A percentile compares a stretch with the other conserved stretches of the same genome.
These are phyloP conservation scores for Microtus richardsoni DNA, from an alignment of 2,113 vertebrate genomes.

Conservation along the genomic window DNA sequence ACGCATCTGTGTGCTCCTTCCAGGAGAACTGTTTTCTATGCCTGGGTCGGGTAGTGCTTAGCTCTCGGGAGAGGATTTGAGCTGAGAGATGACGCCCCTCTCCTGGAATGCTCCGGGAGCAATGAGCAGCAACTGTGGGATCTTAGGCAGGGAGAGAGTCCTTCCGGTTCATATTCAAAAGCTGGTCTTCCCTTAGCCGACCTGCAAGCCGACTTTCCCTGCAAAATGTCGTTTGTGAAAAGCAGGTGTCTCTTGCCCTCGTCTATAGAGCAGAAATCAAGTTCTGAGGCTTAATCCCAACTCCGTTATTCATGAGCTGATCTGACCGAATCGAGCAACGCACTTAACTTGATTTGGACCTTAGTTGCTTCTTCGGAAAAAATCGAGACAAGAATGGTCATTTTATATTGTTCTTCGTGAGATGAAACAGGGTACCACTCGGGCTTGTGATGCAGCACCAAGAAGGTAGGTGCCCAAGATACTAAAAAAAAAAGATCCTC, in stretches of 20 bases:
- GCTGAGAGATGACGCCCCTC: not conserved
- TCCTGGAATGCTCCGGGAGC: not conserved
- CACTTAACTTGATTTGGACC: not conserved
- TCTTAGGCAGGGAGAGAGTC: too few species aligned
- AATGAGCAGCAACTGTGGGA: not conserved
- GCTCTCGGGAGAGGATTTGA: not conserved
- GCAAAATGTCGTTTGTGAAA: not conserved
- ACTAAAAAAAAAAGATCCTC: not conserved
- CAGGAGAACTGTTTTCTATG: not conserved
- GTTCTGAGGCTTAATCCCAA: not conserved
- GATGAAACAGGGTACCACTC: not conserved
- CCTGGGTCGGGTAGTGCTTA: accelerated
- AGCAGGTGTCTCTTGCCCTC: not conserved
- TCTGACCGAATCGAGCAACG: not conserved
- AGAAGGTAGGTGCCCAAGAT: not conserved
- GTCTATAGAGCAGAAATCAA: not conserved
- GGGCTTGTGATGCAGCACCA: not conserved
- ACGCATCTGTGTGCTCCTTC: not conserved
- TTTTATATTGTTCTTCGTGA: not conserved
- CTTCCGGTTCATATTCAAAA: not conserved
- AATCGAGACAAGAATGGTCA: not conserved
- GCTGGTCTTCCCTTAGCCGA: not conserved
- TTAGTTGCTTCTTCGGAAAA: slow-evolving; percentile 32
- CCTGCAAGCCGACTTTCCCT: not conserved
- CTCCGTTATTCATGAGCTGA: not conserved